Percentiles rank a stretch among this genome's conserved stretches.
These are phyloP conservation scores for Pyxicephalus adspersus DNA, from an alignment of 2,113 vertebrate species.

Conservation along the genomic window DNA sequence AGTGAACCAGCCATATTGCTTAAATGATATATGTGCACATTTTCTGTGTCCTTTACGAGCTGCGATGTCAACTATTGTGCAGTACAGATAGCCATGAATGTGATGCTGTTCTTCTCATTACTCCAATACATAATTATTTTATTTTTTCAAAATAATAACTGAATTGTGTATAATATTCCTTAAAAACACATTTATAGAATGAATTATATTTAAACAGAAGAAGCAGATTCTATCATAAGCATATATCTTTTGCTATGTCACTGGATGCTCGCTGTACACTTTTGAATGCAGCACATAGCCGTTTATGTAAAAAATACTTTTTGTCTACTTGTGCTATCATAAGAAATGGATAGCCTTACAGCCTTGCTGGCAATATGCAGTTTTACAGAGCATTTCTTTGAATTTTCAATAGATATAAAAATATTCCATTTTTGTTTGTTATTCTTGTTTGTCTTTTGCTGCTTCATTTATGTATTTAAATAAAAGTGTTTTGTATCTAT, in stretches of 20 bases:
- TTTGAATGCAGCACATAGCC: background rate
- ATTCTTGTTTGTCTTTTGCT: slow-evolving; percentile 12
- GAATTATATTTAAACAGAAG: background rate
- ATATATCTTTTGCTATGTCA: background rate
- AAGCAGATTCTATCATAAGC: background rate
- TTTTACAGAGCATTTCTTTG: background rate
- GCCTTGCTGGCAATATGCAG: background rate
- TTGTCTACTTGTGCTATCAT: background rate
- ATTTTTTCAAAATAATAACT: background rate
- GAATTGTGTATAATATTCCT: background rate
- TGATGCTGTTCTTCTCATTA: background rate
- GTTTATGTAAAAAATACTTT: background rate
- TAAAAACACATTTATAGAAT: too few species aligned
- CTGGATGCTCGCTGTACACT: slow-evolving; percentile 1
- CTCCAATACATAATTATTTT: background rate
- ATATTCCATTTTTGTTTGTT: background rate
- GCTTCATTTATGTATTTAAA: slow-evolving; percentile 32
- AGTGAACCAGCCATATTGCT: background rate
- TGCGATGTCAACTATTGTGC: slow-evolving; percentile 12
- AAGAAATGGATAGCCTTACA: background rate
- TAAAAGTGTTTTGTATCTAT: slow-evolving; percentile 42
- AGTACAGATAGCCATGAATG: slow-evolving; percentile 16
- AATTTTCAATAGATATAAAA: background rate
- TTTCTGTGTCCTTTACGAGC: background rate
- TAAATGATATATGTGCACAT: slow-evolving; percentile 3